A percentile compares a stretch with the other conserved stretches of the same genome.
These are phyloP conservation scores for Heliconius himera DNA, from an alignment of 1,140 invertebrate species.

Conservation along the genomic window DNA sequence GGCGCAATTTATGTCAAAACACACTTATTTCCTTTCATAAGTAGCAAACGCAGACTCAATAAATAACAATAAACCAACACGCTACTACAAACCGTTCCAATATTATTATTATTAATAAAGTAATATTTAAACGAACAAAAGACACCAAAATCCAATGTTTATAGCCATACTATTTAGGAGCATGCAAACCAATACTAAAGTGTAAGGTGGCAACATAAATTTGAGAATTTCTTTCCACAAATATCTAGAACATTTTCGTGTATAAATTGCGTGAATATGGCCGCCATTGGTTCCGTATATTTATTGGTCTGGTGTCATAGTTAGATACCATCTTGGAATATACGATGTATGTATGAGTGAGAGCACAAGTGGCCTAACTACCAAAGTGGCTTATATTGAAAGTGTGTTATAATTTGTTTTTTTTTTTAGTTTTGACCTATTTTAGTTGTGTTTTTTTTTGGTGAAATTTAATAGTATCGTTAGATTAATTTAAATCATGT, in stretches of 20 bases:
- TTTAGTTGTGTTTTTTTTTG: no score
- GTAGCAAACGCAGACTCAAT: no score
- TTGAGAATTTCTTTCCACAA: constrained; percentile 7
- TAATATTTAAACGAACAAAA: background rate
- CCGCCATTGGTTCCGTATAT: constrained; percentile 32
- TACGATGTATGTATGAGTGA: background rate
- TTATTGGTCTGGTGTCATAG: constrained; percentile 28
- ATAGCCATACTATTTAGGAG: background rate
- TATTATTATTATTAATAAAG: background rate
- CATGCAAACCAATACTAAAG: constrained; percentile 5
- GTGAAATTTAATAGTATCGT: no score
- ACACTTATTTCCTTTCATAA: no score
- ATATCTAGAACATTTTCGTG: constrained; percentile 26
- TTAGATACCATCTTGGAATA: constrained; percentile 22
- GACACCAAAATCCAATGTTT: background rate
- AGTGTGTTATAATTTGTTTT: no score
- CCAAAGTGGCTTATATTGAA: background rate
- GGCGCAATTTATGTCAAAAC: no score
- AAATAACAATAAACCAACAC: background rate
- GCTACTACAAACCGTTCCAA: background rate
- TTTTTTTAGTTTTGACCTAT: no score
- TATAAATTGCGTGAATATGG: constrained; percentile 36
- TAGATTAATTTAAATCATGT: no score
- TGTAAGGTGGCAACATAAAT: constrained; percentile 25
- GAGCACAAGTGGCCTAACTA: background rate